Percentiles rank a stretch among this genome's conserved stretches.
These are phyloP conservation scores for Oscheius sp. DNA, from an alignment of 2,888 invertebrate species.

Conservation along the genomic window DNA sequence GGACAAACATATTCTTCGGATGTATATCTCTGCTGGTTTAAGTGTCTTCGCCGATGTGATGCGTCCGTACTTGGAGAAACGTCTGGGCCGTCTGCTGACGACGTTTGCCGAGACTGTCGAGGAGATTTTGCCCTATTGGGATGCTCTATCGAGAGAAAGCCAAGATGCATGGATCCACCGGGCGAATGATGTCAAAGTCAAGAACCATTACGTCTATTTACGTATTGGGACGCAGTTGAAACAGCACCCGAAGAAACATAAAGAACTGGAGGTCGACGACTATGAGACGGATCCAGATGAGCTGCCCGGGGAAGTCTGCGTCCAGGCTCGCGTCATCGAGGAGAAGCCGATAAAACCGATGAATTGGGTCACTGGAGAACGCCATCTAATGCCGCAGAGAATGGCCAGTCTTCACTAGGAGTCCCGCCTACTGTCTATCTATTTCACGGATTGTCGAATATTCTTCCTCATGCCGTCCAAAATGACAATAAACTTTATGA, in stretches of 20 bases:
- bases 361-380: conserved; percentile 11
- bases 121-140: conserved; percentile 20
- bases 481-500: not conserved
- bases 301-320: conserved; percentile 14
- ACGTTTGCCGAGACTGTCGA: conserved; percentile 15
- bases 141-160: not conserved
- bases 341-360: not conserved
- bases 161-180: conserved; percentile 4
- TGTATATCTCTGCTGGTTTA: conserved; percentile 21
- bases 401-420: not conserved
- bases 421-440: not conserved
- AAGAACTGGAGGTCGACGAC: conserved; percentile 1
- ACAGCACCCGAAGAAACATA: not conserved
- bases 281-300: conserved; percentile 27
- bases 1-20: conserved; percentile 8
- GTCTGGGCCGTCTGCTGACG: not conserved
- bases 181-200: conserved; percentile 11
- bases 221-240: not conserved
- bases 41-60: conserved; percentile 22
- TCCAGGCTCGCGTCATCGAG: not conserved
- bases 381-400: conserved; percentile 12
- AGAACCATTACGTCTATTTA: conserved; percentile 22
- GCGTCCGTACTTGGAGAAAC: conserved; percentile 13
- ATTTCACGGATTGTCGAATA: not conserved
- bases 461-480: not conserved